These are phyloP conservation scores for Falco novaeseelandiae DNA, from an alignment of 2,797 vertebrate species.

Conservation along the genomic window DNA sequence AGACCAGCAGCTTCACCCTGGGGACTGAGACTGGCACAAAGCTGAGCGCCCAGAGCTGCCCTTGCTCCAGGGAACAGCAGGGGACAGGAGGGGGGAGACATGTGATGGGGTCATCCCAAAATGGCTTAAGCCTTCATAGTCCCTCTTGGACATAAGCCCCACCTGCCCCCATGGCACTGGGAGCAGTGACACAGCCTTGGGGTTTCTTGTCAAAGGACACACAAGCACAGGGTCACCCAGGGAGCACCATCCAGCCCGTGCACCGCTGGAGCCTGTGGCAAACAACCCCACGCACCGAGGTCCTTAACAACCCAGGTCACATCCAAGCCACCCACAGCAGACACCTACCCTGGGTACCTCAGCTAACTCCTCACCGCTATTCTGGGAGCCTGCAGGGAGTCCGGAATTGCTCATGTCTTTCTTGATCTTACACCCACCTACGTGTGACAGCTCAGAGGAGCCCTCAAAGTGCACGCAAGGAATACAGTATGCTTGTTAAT, in stretches of 20 bases:
- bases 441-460: not conserved
- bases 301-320: not conserved
- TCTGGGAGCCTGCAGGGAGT: not conserved
- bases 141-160: not conserved
- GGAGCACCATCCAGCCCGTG: accelerated
- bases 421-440: not conserved
- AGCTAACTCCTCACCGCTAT: not conserved
- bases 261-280: not conserved
- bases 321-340: not conserved
- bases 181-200: not conserved
- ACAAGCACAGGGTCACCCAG: accelerated
- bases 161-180: not conserved
- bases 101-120: not conserved
- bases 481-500: accelerated
- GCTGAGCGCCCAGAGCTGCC: not conserved
- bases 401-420: not conserved
- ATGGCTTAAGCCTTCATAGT: not conserved
- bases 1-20: not conserved
- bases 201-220: not conserved
- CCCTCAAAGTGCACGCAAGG: not conserved
- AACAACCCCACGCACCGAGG: accelerated
- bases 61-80: not conserved
- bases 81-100: not conserved
- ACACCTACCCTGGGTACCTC: not conserved
- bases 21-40: not conserved